Base-by-base conservation (phyloP, 1,140 invertebrate species). In the Drosophila eugracilis region DNA sequence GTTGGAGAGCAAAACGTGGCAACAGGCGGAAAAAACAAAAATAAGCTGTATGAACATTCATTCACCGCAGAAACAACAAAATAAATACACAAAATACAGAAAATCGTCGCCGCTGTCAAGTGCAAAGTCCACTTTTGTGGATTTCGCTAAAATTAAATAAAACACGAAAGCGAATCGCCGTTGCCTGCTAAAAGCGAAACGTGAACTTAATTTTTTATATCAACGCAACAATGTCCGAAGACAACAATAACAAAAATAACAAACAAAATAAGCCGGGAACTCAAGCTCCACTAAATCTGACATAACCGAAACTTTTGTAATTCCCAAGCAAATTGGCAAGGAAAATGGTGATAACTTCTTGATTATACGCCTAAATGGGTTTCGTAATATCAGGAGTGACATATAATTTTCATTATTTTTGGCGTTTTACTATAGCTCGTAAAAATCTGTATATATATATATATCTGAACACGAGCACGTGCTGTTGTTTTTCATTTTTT, bases 141-240 rank as follows among this genome's bases (percentile, higher is more conserved):
- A 71, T 81, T 85, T 85, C 76, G 80, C 76, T 85, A 86, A 85
- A 85, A 85, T 85, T 85, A 86, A 85, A 85, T 81, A 67, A 79
- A 86, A 85, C 63, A 70, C 76, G 58, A 76, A 76, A 80, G 60
- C 72, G 53, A 66, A 62, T 74, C 49, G 54, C 58, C 17, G 65
- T 9, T 36, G 67, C 49, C 37, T 65, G 53, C 57, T 53, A 73
- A 86, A 76, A 59, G 58, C 59, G 73, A 77, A 66, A 78, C 74
- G 81, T 85, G 78, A 85, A 85, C 77, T 77, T 66, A 70, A 45
- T 70, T 70, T 47, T 77, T 66, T 63, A 45, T 70, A 60, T 47
- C 37, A 55, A 58, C 17, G 71, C 22, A 17, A 71, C 36, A 48
- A 57, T n/a, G 37, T 54, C 42, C n/a, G n/a, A n/a, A n/a, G n/a